Evolutionary conservation across 2,113 vertebrate genomes (phyloP).

Genomic region (Phoxinus phoxinus): DNA sequence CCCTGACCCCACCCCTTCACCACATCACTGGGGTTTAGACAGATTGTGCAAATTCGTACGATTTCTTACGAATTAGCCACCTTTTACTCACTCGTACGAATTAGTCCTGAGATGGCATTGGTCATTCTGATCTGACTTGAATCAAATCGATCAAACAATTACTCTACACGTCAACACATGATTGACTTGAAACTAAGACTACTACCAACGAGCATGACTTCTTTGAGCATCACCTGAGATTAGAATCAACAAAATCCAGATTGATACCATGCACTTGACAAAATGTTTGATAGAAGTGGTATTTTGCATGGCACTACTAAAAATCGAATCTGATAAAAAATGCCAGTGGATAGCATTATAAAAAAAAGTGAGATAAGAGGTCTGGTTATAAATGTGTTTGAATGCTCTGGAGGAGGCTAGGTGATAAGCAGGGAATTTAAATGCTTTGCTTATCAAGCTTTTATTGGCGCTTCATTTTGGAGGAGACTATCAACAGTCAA

Average conservation of each 20-base stretch:
- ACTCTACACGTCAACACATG: neutral
- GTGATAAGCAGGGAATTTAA: constrained; percentile 35
- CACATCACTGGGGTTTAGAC: too few species aligned
- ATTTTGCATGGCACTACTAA: constrained; percentile 18
- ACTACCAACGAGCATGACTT: neutral
- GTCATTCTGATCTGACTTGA: neutral
- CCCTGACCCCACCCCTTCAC: too few species aligned
- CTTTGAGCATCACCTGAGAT: neutral
- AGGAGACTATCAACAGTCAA: neutral
- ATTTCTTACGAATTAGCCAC: too few species aligned
- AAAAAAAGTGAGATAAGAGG: constrained; percentile 16
- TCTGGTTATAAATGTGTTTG: constrained; percentile 2
- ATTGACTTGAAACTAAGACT: neutral
- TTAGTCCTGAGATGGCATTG: too few species aligned
- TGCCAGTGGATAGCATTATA: constrained; percentile 14
- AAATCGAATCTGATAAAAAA: constrained; percentile 23
- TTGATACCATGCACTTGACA: constrained; percentile 7
- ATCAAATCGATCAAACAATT: constrained; percentile 12
- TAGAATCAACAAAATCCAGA: constrained; percentile 9
- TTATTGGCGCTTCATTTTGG: neutral
- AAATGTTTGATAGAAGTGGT: neutral
- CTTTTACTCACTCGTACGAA: too few species aligned
- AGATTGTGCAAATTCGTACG: too few species aligned
- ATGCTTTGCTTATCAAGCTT: constrained; percentile 30
- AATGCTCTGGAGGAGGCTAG: constrained; percentile 13